Evolutionary conservation across 1,140 invertebrate species (phyloP), one percentile per base, ranked within the genome.

Genomic region (Galleria mellonella): DNA sequence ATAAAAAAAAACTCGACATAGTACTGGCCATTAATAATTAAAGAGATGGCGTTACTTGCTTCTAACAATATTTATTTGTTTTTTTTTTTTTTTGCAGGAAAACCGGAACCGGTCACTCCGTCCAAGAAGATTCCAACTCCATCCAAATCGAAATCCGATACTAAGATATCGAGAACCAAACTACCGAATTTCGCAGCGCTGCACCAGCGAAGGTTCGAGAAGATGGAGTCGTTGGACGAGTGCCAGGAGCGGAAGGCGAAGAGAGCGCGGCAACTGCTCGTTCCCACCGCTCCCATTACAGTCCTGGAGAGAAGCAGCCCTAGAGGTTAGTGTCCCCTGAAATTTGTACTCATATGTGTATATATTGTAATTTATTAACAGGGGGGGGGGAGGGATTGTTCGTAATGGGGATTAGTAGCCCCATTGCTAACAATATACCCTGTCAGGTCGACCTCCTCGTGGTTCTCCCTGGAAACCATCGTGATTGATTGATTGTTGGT

Each of bases 201-300:
- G 30, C 91, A 92, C 56, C 79, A 90, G 52, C 88, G 87, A 56
- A 86, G 88, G 35, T 91, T 91, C 53, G 81, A 79, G 3, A 87
- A 88, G 59, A 90, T 91, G 89, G 91, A 92, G 68, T 91, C 89
- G 29, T 49, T 92, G 9, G 78, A 88, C 14, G 89, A 92, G 63
- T 87, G 88, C 47, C 81, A 89, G 38, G 68, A 73, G 61, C 68
- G 86, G 49, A 89, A 82, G 70, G 87, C 85, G 30, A 79, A 74
- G 51, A 87, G 86, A 4, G 88, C 88, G 4, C 77, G 64, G 32
- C 67, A 75, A 23, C 54, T 89, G 38, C 65, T 84, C 5, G 75
- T 71, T 3, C 66, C 68, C 5, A 62, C 54, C 12, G 57, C 55
- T 0, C 12, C 45, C 5, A 6, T 50, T 0, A 49, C 50, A 4